Base-by-base conservation (phyloP, 2,797 vertebrate genomes). In the Acropternis orthonyx region DNA sequence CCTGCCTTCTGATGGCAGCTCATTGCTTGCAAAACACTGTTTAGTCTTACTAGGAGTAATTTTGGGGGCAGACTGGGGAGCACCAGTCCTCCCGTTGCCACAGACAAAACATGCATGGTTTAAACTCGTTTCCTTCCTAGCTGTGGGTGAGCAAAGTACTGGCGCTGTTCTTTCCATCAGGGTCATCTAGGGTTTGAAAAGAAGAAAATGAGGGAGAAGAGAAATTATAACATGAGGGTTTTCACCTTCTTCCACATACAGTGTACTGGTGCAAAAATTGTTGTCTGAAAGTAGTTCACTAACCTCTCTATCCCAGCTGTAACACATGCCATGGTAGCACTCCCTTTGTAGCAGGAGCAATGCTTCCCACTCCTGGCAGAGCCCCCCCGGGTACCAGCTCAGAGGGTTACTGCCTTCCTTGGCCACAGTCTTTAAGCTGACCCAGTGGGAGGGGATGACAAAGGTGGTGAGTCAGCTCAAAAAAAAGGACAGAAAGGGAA, bases 381-480 rank as follows among this genome's bases (percentile, higher is more conserved):
- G 41, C 26, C 56, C 76, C 76, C 66, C 68, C 49, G 79, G 44
- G 15, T 37, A 63, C 14, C 76, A 43, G 37, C 82, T 61, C 49
- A 49, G 61, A 89, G 37, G 44, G 21, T 54, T 59, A 27, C 7
- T 72, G 43, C 67, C 78, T 52, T 49, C 3, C 58, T 85, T 76
- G 62, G 67, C 54, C 36, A 58, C 43, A n/a, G 16, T 52, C 55
- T 43, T 80, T 71, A 80, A 71, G 13, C 26, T 73, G 83, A 85
- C 44, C 27, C 0, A 0, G 13, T 23, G 51, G 27, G 16, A 0
- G 0, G 16, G 41, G 32, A 16, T 72, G 67, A 48, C 36, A 68
- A 39, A 72, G 20, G 27, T 2, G 6, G 34, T 72, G 75, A 85
- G 83, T 75, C 87, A 77, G 75, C 81, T 89, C 9, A 4, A 32